Percentiles rank a stretch among this genome's conserved stretches.
These are phyloP conservation scores for Strigops habroptila DNA, from an alignment of 2,113 vertebrate genomes.

Conservation along the genomic window DNA sequence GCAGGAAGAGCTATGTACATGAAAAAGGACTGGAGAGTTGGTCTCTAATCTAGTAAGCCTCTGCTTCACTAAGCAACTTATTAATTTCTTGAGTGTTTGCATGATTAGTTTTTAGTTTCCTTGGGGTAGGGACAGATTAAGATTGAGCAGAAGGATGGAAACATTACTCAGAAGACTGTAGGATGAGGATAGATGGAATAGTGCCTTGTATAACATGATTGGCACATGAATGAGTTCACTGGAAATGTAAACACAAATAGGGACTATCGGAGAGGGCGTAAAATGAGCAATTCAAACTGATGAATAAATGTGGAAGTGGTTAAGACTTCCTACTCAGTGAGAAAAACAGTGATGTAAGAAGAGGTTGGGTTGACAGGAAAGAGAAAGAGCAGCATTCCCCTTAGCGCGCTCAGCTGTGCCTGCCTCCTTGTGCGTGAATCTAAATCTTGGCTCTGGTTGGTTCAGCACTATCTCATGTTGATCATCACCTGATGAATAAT, in stretches of 20 bases:
- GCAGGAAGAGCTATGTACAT: background rate
- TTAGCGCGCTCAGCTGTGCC: background rate
- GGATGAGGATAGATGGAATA: background rate
- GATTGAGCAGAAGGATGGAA: background rate
- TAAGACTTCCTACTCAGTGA: background rate
- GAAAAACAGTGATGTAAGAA: background rate
- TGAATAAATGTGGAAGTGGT: constrained; percentile 11
- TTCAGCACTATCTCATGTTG: background rate
- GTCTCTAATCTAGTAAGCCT: background rate
- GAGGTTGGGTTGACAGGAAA: background rate
- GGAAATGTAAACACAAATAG: constrained; percentile 23
- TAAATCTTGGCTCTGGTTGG: background rate
- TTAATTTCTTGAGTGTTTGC: background rate
- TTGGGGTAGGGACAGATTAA: background rate
- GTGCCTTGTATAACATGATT: background rate
- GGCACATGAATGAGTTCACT: background rate
- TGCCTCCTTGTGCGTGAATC: background rate
- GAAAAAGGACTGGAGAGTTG: background rate
- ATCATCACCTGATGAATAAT: background rate
- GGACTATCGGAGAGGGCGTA: background rate
- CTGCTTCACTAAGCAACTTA: background rate
- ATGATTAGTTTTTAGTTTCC: background rate
- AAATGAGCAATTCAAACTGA: background rate
- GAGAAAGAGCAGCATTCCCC: background rate
- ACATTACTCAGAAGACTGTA: background rate